phyloP scores from a whole-genome alignment of 2,113 vertebrate species.

The Syrrhaptes paradoxus region DNA sequence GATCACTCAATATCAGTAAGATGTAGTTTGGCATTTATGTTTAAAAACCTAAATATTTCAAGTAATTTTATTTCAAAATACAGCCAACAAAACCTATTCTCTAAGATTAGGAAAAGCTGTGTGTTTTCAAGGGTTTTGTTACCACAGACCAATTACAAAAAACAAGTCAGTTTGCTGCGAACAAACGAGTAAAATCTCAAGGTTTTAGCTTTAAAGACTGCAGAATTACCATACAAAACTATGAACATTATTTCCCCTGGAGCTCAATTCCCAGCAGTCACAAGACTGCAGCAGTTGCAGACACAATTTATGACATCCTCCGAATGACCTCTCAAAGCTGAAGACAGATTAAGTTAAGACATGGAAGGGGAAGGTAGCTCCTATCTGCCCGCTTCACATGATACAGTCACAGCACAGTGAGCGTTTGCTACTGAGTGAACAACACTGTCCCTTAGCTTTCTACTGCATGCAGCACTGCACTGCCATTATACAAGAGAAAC shows the following conservation, averaged over 20 bases:
- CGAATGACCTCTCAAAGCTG: slow-evolving; percentile 39
- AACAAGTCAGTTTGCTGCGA: not conserved
- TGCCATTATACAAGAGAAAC: not conserved
- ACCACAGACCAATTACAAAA: not conserved
- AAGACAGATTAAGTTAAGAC: slow-evolving; percentile 38
- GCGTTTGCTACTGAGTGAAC: not conserved
- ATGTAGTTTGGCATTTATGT: not conserved
- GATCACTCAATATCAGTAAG: not conserved
- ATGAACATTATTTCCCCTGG: not conserved
- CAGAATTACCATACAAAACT: not conserved
- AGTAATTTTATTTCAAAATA: not conserved
- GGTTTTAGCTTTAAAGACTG: not conserved
- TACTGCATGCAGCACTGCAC: not conserved
- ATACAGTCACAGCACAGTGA: not conserved
- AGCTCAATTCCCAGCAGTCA: slow-evolving; percentile 57
- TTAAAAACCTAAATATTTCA: not conserved
- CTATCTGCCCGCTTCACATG: not conserved
- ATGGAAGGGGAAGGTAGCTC: slow-evolving; percentile 15
- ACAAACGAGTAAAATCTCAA: not conserved
- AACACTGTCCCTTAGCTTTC: not conserved
- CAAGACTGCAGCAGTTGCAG: slow-evolving; percentile 67
- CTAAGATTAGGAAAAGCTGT: not conserved
- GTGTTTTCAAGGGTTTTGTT: not conserved
- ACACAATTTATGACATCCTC: slow-evolving; percentile 64
- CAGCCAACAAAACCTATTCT: not conserved